These are phyloP conservation scores for Chrysogorgia sp. DNA, from an alignment of 92 coral and sea anemone genomes.

Conservation along the genomic window DNA sequence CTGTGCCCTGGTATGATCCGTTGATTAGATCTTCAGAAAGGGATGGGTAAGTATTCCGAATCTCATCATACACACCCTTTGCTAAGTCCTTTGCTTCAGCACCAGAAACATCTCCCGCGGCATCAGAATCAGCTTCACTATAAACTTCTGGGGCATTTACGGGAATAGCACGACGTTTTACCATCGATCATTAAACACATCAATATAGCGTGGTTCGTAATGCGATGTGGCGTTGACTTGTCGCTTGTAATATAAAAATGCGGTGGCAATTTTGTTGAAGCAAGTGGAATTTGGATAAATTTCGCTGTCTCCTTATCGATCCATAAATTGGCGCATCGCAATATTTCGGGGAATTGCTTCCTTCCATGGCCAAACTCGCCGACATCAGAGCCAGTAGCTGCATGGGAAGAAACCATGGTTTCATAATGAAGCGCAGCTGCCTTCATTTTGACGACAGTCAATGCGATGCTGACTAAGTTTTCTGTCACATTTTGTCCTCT, in stretches of 20 bases:
- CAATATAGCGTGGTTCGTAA: slow-evolving; percentile 24
- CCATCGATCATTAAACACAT: slow-evolving; percentile 5
- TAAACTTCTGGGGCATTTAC: slow-evolving; percentile 32
- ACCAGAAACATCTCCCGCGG: slow-evolving; percentile 14
- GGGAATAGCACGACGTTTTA: background rate
- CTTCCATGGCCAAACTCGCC: slow-evolving; percentile 21
- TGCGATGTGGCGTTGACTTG: no score
- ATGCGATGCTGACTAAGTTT: no score
- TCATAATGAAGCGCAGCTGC: no score
- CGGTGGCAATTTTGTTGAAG: slow-evolving; percentile 2
- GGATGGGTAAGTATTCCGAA: slow-evolving; percentile 12
- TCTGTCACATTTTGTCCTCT: background rate
- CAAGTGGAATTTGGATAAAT: background rate
- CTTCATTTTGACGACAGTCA: no score
- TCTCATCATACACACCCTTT: background rate
- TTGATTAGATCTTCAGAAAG: slow-evolving; percentile 1
- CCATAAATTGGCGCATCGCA: slow-evolving; percentile 9
- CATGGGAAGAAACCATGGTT: slow-evolving; percentile 4
- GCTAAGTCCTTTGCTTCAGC: slow-evolving; percentile 22
- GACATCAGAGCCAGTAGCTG: no score
- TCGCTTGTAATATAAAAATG: no score
- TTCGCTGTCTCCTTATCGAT: slow-evolving; percentile 9
- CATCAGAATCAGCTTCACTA: slow-evolving; percentile 1
- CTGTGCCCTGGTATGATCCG: background rate
- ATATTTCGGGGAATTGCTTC: slow-evolving; percentile 10